Base-by-base conservation (phyloP, 92 coral and sea anemone genomes). In the Scolanthus callimorphus region DNA sequence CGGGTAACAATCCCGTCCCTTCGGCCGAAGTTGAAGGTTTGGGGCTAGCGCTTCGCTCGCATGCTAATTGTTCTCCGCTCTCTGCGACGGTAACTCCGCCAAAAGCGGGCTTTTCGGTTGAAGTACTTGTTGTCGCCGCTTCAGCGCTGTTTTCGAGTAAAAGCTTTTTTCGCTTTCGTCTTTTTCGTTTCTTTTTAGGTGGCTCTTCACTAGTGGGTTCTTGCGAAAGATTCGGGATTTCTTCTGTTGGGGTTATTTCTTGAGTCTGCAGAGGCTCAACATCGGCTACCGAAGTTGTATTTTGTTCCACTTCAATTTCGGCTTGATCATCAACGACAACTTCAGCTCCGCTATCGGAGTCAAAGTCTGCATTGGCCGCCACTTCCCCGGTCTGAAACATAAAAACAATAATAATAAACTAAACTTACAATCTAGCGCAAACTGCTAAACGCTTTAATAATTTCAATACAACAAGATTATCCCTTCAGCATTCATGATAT, bases 271-370 rank as follows among this genome's bases (percentile, higher is more conserved):
- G n/a, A n/a, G n/a, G n/a, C n/a, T n/a, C n/a, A n/a, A n/a, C n/a
- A n/a, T n/a, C n/a, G n/a, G n/a, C n/a, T 1, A 29, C 51, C 3
- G 59, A 27, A 24, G 48, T 63, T 43, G 56, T 11, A 17, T 3
- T 57, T 30, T 17, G 46, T 20, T 31, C 46, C 27, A 28, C 27
- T 17, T 23, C 6, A 17, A 17, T 44, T 13, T 68, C 23, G 8
- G 22, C 4, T 10, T 34, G 9, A 34, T 15, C 43, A 15, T 34
- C 43, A 6, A 52, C 51, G 20, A 23, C 51, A 3, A 55, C 70
- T 13, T 71, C 70, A 1, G 60, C 70, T 24, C 70, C 61, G 60
- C 41, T 61, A 49, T 61, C 70, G 13, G 60, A 29, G 24, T 71
- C 78, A n/a, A 46, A 49, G 24, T 65, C 34, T 6, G 11, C 59